Evolutionary conservation across 2,797 vertebrate species (phyloP).

Genomic region (Pipistrellus nathusii): DNA sequence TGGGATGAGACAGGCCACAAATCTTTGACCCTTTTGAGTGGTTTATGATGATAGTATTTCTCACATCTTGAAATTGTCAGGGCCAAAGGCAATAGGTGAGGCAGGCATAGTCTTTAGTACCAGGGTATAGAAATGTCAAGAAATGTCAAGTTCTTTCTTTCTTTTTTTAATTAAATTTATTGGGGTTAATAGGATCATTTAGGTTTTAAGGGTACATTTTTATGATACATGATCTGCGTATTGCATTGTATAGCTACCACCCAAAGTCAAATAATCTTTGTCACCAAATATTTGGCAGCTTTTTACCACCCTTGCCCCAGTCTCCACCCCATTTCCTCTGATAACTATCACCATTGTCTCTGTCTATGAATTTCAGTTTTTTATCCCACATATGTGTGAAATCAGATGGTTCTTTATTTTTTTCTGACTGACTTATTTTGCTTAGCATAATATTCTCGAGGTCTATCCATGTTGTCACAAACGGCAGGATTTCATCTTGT

Average conservation of each 20-base stretch:
- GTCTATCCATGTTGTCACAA: not conserved
- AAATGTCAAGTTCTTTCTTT: constrained; percentile 83
- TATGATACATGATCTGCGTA: not conserved
- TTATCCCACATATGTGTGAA: not conserved
- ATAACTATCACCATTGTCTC: not conserved
- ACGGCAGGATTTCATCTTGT: not conserved
- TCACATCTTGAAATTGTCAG: constrained; percentile 65
- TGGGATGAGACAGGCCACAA: constrained; percentile 64
- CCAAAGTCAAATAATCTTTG: not conserved
- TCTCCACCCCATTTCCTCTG: not conserved
- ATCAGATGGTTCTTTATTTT: not conserved
- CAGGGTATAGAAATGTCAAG: constrained; percentile 73
- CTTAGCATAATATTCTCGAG: not conserved
- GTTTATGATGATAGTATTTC: constrained; percentile 44
- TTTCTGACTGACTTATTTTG: not conserved
- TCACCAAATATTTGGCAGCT: not conserved
- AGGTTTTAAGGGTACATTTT: not conserved
- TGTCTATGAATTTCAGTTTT: not conserved
- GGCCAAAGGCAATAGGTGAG: constrained; percentile 60
- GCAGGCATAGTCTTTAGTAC: constrained; percentile 56
- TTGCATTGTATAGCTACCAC: not conserved
- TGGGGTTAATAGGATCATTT: not conserved
- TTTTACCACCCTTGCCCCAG: not conserved
- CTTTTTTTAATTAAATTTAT: not conserved
- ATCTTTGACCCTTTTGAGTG: constrained; percentile 66